These are phyloP conservation scores for Cotesia congregata DNA, from an alignment of 2,888 invertebrate genomes.

Conservation along the genomic window DNA sequence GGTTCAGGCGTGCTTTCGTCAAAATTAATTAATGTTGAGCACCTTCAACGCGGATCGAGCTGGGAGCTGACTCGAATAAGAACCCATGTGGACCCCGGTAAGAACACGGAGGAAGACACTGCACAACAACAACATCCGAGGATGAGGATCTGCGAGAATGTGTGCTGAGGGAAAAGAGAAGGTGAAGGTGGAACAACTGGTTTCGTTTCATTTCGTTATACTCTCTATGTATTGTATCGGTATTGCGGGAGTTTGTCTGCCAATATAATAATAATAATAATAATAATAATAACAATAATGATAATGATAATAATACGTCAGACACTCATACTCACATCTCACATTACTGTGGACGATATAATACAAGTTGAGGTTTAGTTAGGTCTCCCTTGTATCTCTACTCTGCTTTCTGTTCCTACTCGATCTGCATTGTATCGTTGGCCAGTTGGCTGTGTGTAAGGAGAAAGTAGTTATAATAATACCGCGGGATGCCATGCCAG, in stretches of 20 bases:
- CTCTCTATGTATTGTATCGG: no score
- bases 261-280: not conserved
- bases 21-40: slow-evolving; percentile 54
- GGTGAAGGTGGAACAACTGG: slow-evolving; percentile 42
- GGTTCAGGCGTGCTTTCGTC: slow-evolving; percentile 52
- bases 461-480: not conserved
- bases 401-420: no score
- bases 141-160: no score
- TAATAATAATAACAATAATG: no score
- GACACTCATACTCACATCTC: not conserved
- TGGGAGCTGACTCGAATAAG: not conserved
- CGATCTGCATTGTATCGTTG: no score
- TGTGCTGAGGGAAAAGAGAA: slow-evolving; percentile 22
- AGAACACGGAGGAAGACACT: slow-evolving; percentile 27
- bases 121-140: not conserved
- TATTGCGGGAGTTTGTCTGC: not conserved
- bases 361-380: no score
- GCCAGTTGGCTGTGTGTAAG: not conserved
- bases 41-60: slow-evolving; percentile 20
- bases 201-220: slow-evolving; percentile 14
- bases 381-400: no score
- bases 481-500: not conserved
- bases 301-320: not conserved
- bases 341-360: no score
- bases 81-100: not conserved